Evolutionary conservation across 2,797 vertebrate genomes (phyloP).

Genomic region (Liasis olivaceus): DNA sequence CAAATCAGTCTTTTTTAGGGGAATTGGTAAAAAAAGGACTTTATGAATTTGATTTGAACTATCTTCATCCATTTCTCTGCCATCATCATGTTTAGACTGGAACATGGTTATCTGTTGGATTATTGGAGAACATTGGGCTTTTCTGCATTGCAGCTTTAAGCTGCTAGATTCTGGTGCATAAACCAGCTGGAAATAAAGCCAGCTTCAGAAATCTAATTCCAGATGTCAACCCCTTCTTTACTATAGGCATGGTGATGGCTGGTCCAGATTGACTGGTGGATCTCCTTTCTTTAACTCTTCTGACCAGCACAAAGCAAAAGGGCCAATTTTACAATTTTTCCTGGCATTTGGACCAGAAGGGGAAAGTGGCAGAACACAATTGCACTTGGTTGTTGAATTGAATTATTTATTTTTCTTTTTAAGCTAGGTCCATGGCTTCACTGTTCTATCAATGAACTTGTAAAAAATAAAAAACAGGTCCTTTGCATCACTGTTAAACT

Average conservation of each 20-base stretch:
- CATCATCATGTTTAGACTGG: neutral
- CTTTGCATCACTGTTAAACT: too few relatives aligned
- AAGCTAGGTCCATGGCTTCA: neutral
- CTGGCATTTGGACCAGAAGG: neutral
- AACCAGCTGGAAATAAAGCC: neutral
- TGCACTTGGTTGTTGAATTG: neutral
- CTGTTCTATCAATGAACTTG: too few relatives aligned
- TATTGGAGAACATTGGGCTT: neutral
- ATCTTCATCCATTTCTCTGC: neutral
- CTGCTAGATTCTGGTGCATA: neutral
- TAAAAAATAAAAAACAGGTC: too few relatives aligned
- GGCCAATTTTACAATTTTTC: neutral
- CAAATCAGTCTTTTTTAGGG: neutral
- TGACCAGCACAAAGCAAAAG: neutral
- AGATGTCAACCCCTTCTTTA: neutral
- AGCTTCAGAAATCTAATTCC: neutral
- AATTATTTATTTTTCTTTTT: neutral
- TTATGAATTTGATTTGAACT: neutral
- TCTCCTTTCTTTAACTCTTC: neutral
- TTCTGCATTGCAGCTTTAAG: neutral
- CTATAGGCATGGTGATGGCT: neutral
- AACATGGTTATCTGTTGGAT: neutral
- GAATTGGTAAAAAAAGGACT: neutral
- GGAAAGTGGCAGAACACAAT: neutral
- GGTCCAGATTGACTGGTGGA: neutral